Evolutionary conservation across 1,140 invertebrate species (phyloP), one percentile per base, ranked within the genome.

Genomic region (Mya arenaria): DNA sequence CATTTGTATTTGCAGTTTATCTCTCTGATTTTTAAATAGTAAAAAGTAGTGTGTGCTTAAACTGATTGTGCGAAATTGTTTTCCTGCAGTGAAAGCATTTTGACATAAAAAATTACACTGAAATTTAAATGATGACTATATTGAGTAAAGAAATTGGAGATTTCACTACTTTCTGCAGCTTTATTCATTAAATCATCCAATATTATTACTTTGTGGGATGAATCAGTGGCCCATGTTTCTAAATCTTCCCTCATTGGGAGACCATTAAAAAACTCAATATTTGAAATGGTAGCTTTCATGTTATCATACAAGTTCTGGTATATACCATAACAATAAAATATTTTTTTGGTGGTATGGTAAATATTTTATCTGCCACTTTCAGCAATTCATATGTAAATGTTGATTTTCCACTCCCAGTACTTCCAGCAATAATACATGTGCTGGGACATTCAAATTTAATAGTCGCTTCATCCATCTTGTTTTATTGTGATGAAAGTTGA

Each of bases 11-110:
- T 83, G 82, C 25, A 39, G 6, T 28, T 69, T n/a, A 72, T 83
- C 82, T 52, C 82, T 30, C 28, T 71, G 39, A 25, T 83, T 83
- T 69, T 58, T 56, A 69, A 83, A 83, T 10, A 83, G 37, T 25
- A 83, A 37, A 65, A 72, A 77, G 34, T 78, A 72, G 56, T 83
- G 65, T 1, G 56, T 72, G 30, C 72, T 83, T 32, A 73, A 36
- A 69, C 52, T 71, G 10, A 78, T 36, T 13, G 82, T 79, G 5
- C 75, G 74, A 36, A 84, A 79, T 1, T 73, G 37, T 58, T 74
- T 73, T 23, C 82, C 69, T 32, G 36, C 52, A 15, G 58, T 4
- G 52, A 65, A 84, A 1, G 69, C 28, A 52, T 84, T 80, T 56
- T 79, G 82, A 15, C 23, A 34, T 5, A 78, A 34, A 72, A 44